Conservation (phyloP, 2,797 vertebrate species). For the Lemur catta region DNA sequence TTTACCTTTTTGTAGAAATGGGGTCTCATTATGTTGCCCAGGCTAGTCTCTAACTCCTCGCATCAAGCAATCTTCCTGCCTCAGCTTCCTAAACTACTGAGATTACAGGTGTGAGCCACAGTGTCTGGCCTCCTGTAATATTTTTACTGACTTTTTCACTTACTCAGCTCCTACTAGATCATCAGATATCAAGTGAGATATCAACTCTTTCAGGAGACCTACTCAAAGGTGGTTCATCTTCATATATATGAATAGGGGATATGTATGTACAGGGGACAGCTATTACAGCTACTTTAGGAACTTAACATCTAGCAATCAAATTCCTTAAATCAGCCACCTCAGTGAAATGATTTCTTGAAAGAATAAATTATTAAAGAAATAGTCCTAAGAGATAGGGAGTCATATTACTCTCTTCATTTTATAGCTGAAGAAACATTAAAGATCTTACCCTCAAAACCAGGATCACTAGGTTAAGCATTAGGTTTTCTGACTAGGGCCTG, state of each 20-base stretch:
- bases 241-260: background rate
- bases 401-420: background rate
- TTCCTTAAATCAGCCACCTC: background rate
- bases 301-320: background rate
- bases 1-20: background rate
- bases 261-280: too few relatives aligned
- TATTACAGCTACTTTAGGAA: background rate
- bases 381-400: background rate
- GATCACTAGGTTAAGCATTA: background rate
- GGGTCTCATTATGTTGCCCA: background rate
- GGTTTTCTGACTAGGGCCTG: background rate
- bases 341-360: background rate
- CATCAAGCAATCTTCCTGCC: background rate
- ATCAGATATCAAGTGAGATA: background rate
- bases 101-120: background rate
- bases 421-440: background rate
- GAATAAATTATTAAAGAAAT: background rate
- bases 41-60: background rate
- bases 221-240: background rate
- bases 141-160: background rate
- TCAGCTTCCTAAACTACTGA: background rate
- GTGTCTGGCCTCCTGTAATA: background rate
- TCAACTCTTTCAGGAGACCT: background rate
- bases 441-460: background rate
- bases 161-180: background rate